Evolutionary conservation across 1,140 invertebrate species (phyloP).

Genomic region (Aphelinus atriplicis): DNA sequence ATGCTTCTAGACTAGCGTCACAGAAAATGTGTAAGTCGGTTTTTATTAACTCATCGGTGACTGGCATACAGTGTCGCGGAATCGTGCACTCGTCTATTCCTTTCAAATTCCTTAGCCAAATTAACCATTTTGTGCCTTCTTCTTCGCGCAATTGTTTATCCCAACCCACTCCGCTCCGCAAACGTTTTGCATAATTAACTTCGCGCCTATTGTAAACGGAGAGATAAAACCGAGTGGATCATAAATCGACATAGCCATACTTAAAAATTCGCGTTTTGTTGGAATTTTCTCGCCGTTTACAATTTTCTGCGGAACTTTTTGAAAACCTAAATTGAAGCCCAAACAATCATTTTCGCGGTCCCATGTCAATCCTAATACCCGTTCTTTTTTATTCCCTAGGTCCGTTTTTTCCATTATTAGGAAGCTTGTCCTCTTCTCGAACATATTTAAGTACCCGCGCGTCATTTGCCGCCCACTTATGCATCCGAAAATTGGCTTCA

Average conservation of each 20-base stretch:
- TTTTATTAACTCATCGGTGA: too few relatives aligned
- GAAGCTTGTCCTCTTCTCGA: neutral
- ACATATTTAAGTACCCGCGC: neutral
- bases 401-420: neutral
- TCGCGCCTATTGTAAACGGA: conserved; percentile 52
- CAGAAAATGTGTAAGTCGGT: conserved; percentile 7
- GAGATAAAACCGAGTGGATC: conserved; percentile 55
- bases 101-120: neutral
- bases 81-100: neutral
- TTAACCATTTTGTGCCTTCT: neutral
- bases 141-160: conserved; percentile 8
- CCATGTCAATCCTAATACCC: neutral
- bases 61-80: neutral
- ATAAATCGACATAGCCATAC: conserved; percentile 49
- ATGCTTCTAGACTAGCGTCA: neutral
- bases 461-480: conserved; percentile 14
- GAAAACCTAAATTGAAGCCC: neutral
- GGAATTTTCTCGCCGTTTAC: conserved; percentile 12
- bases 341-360: neutral
- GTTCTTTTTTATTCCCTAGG: neutral
- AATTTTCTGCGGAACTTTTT: neutral
- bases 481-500: conserved; percentile 23
- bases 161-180: conserved; percentile 37
- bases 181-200: conserved; percentile 58
- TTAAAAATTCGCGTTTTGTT: conserved; percentile 48